Conservation (phyloP, 2,888 invertebrate genomes). For the Hypena proboscidalis region DNA sequence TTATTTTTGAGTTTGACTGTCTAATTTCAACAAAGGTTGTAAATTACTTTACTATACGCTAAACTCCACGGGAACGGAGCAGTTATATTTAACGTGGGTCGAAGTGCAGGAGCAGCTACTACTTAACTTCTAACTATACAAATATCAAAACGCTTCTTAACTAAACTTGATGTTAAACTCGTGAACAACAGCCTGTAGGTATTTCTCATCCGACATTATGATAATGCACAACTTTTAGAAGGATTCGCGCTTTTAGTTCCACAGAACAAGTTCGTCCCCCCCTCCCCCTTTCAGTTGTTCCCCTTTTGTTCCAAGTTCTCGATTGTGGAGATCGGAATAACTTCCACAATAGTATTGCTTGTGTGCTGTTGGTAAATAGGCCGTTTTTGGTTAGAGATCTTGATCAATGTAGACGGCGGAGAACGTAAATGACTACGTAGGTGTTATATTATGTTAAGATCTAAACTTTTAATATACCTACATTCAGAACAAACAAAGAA, state of each 20-base stretch:
- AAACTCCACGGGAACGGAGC: too few species aligned
- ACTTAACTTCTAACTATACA: too few species aligned
- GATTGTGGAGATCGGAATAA: constrained; percentile 45
- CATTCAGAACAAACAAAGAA: too few species aligned
- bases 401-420: constrained; percentile 18
- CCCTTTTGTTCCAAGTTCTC: constrained; percentile 58
- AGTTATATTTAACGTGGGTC: too few species aligned
- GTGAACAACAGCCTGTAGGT: constrained; percentile 38
- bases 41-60: too few species aligned
- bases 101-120: too few species aligned
- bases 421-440: too few species aligned
- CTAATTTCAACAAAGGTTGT: too few species aligned
- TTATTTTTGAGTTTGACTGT: too few species aligned
- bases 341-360: constrained; percentile 37
- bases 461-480: too few species aligned
- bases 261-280: constrained; percentile 43
- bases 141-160: neutral
- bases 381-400: constrained; percentile 22
- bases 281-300: constrained; percentile 41
- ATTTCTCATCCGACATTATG: constrained; percentile 53
- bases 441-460: too few species aligned
- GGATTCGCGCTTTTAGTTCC: constrained; percentile 59
- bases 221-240: constrained; percentile 61
- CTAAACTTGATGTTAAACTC: constrained; percentile 1
- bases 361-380: constrained; percentile 40